phyloP scores from a whole-genome alignment of 2,888 invertebrate genomes.

The Drepana falcataria region DNA sequence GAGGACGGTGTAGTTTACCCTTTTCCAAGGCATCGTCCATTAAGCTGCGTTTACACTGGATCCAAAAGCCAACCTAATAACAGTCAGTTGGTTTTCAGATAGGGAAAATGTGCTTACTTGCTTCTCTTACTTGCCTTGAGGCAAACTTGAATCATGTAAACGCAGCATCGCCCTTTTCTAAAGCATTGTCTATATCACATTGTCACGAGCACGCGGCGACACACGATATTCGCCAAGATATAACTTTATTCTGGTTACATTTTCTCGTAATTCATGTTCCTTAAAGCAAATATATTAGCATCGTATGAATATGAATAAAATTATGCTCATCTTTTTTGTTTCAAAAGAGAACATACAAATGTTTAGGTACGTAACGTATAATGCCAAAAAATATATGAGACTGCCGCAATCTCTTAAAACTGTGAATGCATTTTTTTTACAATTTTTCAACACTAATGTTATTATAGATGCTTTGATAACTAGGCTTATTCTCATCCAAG shows the following conservation, averaged over 20 bases:
- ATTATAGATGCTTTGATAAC: too few species aligned
- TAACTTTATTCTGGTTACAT: conserved; percentile 69
- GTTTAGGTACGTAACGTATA: too few species aligned
- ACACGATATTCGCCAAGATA: conserved; percentile 69
- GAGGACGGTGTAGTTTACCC: conserved; percentile 67
- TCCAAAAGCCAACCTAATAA: conserved; percentile 6
- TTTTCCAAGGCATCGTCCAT: conserved; percentile 63
- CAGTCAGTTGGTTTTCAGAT: conserved; percentile 13
- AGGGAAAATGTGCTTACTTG: not conserved
- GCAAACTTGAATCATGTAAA: conserved; percentile 31
- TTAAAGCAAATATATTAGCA: conserved; percentile 20
- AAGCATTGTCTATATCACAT: conserved; percentile 74
- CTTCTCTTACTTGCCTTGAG: conserved; percentile 14
- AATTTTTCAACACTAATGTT: too few species aligned
- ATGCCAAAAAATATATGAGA: too few species aligned
- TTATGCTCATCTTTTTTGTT: not conserved
- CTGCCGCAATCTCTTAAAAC: too few species aligned
- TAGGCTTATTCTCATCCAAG: too few species aligned
- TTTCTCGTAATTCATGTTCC: conserved; percentile 48
- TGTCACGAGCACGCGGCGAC: conserved; percentile 74
- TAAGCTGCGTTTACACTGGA: conserved; percentile 44
- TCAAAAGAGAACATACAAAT: too few species aligned
- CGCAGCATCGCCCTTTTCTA: conserved; percentile 67
- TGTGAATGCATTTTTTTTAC: too few species aligned
- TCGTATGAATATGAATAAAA: conserved; percentile 15